Evolutionary conservation across 2,888 invertebrate species (phyloP), one percentile per base, ranked within the genome.

Genomic region (Panopea generosa): DNA sequence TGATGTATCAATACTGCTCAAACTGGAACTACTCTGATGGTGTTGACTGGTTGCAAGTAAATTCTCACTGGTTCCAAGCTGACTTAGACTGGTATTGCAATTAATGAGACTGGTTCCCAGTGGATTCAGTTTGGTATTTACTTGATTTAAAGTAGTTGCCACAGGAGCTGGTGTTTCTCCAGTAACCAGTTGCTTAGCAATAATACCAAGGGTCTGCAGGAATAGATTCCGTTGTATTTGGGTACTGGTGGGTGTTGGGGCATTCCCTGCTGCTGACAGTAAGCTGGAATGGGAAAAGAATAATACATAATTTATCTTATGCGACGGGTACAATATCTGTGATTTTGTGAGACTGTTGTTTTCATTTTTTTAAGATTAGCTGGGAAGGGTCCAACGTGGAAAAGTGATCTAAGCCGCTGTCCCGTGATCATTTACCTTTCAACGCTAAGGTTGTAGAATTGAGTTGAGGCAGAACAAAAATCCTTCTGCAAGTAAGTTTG

Each of bases 151-250:
- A 66, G 49, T 66, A 22, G 24, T 24, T 2, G 57, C 24, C 3
- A 27, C 20, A 29, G 56, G 14, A 3, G 43, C 26, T 9, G 27
- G 52, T 3, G 22, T 47, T 38, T 73, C 63, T 18, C 57, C 61
- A 16, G 56, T 53, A 3, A 65, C 56, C n/a, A 60, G 49, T 22
- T 77, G 77, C 27, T 74, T 81, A 2, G 81, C 81, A 49, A 81
- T 71, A 49, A 81, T 71, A 20, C 81, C 81, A 20, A 81, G 61
- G 0, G 81, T 67, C 65, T 81, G 74, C 11, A 81, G 65, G 50
- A 81, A 74, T n/a, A 67, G 49, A 24, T 77, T 77, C n/a, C 71
- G 53, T 24, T 78, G 59, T 0, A 50, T 22, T n/a, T 74, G 67
- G 11, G 55, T 29, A 6, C 14, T 43, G 22, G 57, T 11, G 4